Percentiles rank a stretch among this genome's conserved stretches.
Conservation (phyloP, 2,113 vertebrate species). For the Panthera uncia region DNA sequence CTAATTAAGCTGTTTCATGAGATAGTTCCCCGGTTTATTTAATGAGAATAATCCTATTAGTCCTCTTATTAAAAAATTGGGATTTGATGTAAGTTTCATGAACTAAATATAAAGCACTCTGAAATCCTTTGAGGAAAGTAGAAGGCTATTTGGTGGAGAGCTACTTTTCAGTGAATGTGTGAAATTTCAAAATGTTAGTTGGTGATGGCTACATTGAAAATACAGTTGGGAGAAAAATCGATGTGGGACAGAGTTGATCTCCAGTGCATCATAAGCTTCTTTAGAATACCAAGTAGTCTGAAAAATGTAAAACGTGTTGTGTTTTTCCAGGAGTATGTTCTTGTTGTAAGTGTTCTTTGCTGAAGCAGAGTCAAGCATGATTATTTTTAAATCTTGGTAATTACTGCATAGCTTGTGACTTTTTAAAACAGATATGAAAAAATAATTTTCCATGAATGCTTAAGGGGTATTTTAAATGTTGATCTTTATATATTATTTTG, state of each 20-base stretch:
- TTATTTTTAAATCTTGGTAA: not conserved
- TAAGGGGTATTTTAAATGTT: not conserved
- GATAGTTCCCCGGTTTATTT: not conserved
- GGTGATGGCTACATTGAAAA: not conserved
- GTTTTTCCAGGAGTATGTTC: not conserved
- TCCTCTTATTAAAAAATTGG: not conserved
- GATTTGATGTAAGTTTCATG: not conserved
- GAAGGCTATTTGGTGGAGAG: not conserved
- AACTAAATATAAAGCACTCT: not conserved
- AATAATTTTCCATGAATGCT: not conserved
- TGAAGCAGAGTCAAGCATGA: not conserved
- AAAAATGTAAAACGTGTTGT: not conserved
- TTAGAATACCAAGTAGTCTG: not conserved
- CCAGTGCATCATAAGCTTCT: not conserved
- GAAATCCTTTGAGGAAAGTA: not conserved
- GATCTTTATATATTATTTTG: not conserved
- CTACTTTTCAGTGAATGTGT: not conserved
- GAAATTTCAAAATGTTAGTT: not conserved
- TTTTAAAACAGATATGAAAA: not conserved
- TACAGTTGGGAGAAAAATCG: not conserved
- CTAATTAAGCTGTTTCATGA: constrained; percentile 20
- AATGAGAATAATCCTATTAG: not conserved
- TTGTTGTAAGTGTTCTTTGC: not conserved
- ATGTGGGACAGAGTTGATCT: not conserved
- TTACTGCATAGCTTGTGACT: not conserved